Conservation (phyloP, 2,797 vertebrate genomes). For the Ceryle rudis region DNA sequence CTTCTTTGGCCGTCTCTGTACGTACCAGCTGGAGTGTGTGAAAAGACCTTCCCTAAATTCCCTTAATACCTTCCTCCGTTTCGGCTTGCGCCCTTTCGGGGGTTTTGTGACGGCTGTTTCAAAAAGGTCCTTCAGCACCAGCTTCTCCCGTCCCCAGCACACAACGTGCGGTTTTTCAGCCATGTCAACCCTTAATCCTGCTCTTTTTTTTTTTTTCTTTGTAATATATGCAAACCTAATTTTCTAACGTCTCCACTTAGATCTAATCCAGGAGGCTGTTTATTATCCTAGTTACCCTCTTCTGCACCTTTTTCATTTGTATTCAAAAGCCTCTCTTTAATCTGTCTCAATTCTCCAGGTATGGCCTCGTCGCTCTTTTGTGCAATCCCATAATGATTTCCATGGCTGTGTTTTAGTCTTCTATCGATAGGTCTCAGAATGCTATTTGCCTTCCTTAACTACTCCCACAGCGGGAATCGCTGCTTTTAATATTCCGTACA, state of each 20-base stretch:
- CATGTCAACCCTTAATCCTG: not conserved
- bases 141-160: not conserved
- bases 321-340: slow-evolving; percentile 53
- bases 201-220: not conserved
- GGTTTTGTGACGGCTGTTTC: not conserved
- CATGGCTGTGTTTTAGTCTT: slow-evolving; percentile 1
- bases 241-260: slow-evolving; percentile 58
- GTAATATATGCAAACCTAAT: slow-evolving; percentile 57
- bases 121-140: not conserved
- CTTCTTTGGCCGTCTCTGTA: not conserved
- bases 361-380: not conserved
- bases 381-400: slow-evolving; percentile 55
- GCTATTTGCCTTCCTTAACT: slow-evolving; percentile 50
- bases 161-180: fast-evolving
- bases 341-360: slow-evolving; percentile 52
- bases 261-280: slow-evolving; percentile 56
- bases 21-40: fast-evolving
- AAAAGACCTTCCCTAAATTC: not conserved
- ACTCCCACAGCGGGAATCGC: not conserved
- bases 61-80: not conserved
- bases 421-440: slow-evolving; percentile 12
- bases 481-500: not conserved
- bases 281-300: slow-evolving; percentile 59
- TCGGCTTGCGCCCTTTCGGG: fast-evolving
- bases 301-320: not conserved